These are phyloP conservation scores for Cercopithecus neglectus DNA, from an alignment of 2,797 vertebrate species.

Conservation along the genomic window DNA sequence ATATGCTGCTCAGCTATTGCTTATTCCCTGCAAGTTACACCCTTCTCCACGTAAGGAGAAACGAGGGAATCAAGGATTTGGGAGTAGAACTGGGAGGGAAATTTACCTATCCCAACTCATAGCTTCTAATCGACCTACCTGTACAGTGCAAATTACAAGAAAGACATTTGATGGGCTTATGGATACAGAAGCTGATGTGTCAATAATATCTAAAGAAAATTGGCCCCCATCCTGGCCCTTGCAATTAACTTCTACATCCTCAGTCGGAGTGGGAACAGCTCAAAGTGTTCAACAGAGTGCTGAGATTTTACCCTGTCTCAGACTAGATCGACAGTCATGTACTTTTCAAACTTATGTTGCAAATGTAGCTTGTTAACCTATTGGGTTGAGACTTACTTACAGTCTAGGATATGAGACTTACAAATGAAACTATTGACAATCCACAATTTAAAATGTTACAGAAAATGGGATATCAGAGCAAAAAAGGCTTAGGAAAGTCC, in stretches of 20 bases:
- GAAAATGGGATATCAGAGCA: background rate
- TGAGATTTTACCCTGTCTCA: background rate
- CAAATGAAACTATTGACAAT: no score
- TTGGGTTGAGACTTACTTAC: background rate
- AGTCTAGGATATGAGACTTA: background rate
- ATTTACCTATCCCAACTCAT: background rate
- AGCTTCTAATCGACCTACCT: background rate
- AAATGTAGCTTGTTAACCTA: background rate
- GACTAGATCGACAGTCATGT: background rate
- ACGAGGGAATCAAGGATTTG: background rate
- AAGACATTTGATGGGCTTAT: background rate
- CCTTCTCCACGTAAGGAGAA: background rate
- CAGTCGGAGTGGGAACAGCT: background rate
- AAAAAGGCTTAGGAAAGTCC: background rate
- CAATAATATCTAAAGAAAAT: background rate
- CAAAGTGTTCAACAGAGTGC: background rate
- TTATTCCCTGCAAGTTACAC: background rate
- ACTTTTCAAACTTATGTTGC: background rate
- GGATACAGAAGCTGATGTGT: background rate
- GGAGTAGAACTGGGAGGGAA: accelerated
- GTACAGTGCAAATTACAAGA: background rate
- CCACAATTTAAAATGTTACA: background rate
- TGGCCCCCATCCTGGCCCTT: background rate
- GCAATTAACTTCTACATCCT: background rate
- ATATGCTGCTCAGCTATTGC: background rate